A percentile compares a stretch with the other conserved stretches of the same genome.
phyloP scores from a whole-genome alignment of 2,888 invertebrate species.

The Tachina lurida region DNA sequence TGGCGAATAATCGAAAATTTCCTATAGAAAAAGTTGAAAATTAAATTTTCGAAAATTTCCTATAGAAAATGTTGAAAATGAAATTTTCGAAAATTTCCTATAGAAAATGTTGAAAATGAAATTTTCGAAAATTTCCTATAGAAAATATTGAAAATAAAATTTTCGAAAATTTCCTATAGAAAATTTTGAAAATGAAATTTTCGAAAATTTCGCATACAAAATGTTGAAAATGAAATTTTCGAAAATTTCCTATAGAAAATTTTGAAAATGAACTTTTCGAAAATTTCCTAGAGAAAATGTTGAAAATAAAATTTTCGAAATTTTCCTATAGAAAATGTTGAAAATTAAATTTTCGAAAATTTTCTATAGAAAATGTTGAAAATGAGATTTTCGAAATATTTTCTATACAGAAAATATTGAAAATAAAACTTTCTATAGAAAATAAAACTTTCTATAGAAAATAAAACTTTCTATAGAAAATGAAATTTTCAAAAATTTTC shows the following conservation, averaged over 20 bases:
- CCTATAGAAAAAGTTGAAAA: not conserved
- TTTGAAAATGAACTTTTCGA: constrained; percentile 27
- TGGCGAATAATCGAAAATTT: too few relatives aligned
- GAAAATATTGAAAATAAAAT: not conserved
- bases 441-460: too few relatives aligned
- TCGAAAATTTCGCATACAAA: too few relatives aligned
- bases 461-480: too few relatives aligned
- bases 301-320: not conserved
- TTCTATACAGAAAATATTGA: not conserved
- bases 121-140: not conserved
- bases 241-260: not conserved
- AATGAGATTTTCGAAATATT: not conserved
- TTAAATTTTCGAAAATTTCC: too few relatives aligned
- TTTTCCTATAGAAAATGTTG: not conserved
- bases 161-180: too few relatives aligned
- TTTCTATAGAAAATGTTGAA: not conserved
- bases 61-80: not conserved
- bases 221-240: not conserved
- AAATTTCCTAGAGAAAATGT: not conserved
- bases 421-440: too few relatives aligned
- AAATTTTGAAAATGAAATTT: too few relatives aligned
- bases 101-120: not conserved
- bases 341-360: not conserved
- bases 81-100: not conserved
- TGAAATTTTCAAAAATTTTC: too few relatives aligned